phyloP scores from a whole-genome alignment of 2,888 invertebrate species.

The Cartodere bifasciata region DNA sequence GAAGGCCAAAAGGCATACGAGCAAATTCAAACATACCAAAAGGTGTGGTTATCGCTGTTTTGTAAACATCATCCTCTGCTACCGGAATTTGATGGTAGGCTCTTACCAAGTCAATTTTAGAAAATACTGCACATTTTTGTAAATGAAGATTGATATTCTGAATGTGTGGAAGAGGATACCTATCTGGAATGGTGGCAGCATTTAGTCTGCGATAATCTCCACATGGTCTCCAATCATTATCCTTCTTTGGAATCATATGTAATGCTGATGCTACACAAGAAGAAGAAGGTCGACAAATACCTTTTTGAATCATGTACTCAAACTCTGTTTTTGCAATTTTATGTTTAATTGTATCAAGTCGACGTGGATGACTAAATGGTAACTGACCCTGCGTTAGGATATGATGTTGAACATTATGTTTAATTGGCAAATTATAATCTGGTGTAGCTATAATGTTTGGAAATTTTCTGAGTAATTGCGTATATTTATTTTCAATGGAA shows the following conservation, averaged over 20 bases:
- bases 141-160: constrained; percentile 22
- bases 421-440: constrained; percentile 5
- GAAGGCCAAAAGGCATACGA: too few species aligned
- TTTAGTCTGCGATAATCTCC: constrained; percentile 27
- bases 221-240: constrained; percentile 26
- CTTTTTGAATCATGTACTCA: constrained; percentile 17
- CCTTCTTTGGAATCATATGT: constrained; percentile 26
- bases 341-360: constrained; percentile 21
- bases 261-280: constrained; percentile 24
- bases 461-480: constrained; percentile 3
- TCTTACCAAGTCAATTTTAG: constrained; percentile 22
- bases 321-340: constrained; percentile 10
- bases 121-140: constrained; percentile 20
- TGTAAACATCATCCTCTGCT: constrained; percentile 20
- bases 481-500: too few species aligned
- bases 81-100: constrained; percentile 29
- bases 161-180: constrained; percentile 30
- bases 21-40: constrained; percentile 8
- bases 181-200: constrained; percentile 33
- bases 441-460: not conserved
- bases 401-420: constrained; percentile 15
- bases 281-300: constrained; percentile 14
- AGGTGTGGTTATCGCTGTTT: constrained; percentile 8
- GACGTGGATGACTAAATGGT: constrained; percentile 19
- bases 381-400: constrained; percentile 18